A percentile compares a stretch with the other conserved stretches of the same genome.
Conservation (phyloP, 23 tunicate species). For the Halocynthia aurantium region DNA sequence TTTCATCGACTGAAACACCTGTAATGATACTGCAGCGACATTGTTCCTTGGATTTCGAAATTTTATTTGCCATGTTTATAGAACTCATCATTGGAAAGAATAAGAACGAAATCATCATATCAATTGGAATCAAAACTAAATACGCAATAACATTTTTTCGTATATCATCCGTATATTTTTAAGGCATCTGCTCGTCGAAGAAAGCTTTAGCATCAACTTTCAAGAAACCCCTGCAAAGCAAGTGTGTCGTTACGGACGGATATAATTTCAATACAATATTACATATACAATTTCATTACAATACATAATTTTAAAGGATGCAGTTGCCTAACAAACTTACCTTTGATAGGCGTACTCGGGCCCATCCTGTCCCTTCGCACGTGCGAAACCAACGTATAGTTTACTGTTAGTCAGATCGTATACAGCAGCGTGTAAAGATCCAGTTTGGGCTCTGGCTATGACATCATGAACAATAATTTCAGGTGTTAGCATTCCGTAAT, state of each 20-base stretch:
- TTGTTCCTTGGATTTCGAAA: too few relatives aligned
- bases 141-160: background rate
- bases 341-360: slow-evolving; percentile 67
- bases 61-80: too few relatives aligned
- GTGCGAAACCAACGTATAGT: slow-evolving; percentile 62
- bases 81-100: too few relatives aligned
- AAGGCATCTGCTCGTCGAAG: slow-evolving; percentile 7
- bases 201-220: slow-evolving; percentile 11
- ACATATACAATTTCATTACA: background rate
- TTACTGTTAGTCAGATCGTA: slow-evolving; percentile 70
- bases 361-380: slow-evolving; percentile 60
- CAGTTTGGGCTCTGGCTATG: slow-evolving; percentile 60
- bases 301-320: too few relatives aligned
- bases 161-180: background rate
- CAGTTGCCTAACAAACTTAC: slow-evolving; percentile 7
- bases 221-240: slow-evolving; percentile 17
- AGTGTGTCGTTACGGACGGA: background rate
- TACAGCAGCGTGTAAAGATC: slow-evolving; percentile 83
- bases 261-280: background rate
- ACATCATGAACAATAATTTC: slow-evolving; percentile 54
- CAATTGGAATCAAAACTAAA: too few relatives aligned
- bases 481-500: slow-evolving; percentile 75
- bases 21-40: too few relatives aligned
- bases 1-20: too few relatives aligned
- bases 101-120: too few relatives aligned